Evolutionary conservation across 2,113 vertebrate species (phyloP), one percentile per base, ranked within the genome.

Genomic region (Odontesthes bonariensis): DNA sequence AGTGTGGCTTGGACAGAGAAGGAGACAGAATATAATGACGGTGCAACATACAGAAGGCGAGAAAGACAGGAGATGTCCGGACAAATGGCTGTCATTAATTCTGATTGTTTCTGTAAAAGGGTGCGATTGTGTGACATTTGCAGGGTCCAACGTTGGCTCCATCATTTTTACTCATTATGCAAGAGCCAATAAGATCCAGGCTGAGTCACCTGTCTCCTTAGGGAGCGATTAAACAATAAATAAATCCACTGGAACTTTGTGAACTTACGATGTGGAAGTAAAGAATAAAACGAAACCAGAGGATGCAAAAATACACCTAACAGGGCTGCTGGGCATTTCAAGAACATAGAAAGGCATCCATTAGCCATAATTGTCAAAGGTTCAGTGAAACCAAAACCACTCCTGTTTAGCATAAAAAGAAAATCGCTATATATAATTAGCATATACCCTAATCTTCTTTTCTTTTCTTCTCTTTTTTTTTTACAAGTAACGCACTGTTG

Each of bases 101-200:
- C 89, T 91, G 93, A 96, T 95, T 96, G 94, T 96, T 96, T 96
- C 94, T 94, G 92, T 96, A 95, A 96, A 91, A 72, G 69, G 84
- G 91, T 89, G 96, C 95, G 96, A 94, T 94, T 85, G 88, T 40
- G 77, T 96, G 96, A 97, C 96, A 96, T 98, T 98, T 97, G 89
- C 87, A 86, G 90, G 84, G 92, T 92, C 86, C 93, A 91, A 88
- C 90, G 2, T 93, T 84, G 87, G 86, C 94, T 95, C 94, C 93
- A 94, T 95, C 92, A 94, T 95, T 96, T 95, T 95, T 95, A 95
- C 95, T 97, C 95, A 96, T 97, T 97, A 96, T 95, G 92, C 92
- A 91, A 92, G 92, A 92, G 90, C 89, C 64, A 87, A 94, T 89
- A 90, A 86, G 92, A 96, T 94, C 82, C 76, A 73, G 89, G 68